Base-by-base conservation (phyloP, 1,140 invertebrate genomes). In the Bombus breviceps region DNA sequence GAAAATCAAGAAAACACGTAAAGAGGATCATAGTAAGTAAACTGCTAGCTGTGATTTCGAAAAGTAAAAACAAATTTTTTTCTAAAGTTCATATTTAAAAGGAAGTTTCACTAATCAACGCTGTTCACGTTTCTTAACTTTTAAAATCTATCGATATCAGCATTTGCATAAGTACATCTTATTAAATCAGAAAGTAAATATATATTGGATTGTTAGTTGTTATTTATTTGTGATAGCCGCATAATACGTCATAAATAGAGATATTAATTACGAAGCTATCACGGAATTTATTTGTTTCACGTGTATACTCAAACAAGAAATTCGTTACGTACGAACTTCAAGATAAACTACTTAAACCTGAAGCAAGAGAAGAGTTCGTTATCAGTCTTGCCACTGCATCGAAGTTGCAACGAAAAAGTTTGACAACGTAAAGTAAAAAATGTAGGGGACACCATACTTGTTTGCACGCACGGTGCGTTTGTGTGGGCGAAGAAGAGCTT, bases 401-500 rank as follows among this genome's bases (percentile, higher is more conserved):
- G 47, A 53, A 28, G n/a, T 59, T 64, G 39, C 57, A 82, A 64
- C 69, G 32, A 47, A 47, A 37, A 43, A 64, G 32, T 41, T 64
- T 64, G 28, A 37, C 75, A 12, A 10, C 69, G 18, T 15, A 15
- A 66, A 47, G 15, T 64, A 43, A 64, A 34, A 34, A n/a, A 10
- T n/a, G 22, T 10, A 22, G 41, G 8, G 53, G 53, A 82, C 72
- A 28, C 25, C 37, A 43, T 34, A 28, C 71, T 22, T 25, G 53
- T 32, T 43, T 57, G 39, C 47, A 34, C 28, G 62, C 62, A 66
- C 64, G 25, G 12, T 34, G n/a, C 34, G 15, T 22, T 32, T 22
- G 72, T 34, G 81, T 82, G 81, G 80, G 81, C 71, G 81, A 75
- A 34, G 39, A 62, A 77, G 75, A 75, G 57, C 41, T 59, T 34